Evolutionary conservation across 1,140 invertebrate species (phyloP).

Genomic region (Drosophila lowei): DNA sequence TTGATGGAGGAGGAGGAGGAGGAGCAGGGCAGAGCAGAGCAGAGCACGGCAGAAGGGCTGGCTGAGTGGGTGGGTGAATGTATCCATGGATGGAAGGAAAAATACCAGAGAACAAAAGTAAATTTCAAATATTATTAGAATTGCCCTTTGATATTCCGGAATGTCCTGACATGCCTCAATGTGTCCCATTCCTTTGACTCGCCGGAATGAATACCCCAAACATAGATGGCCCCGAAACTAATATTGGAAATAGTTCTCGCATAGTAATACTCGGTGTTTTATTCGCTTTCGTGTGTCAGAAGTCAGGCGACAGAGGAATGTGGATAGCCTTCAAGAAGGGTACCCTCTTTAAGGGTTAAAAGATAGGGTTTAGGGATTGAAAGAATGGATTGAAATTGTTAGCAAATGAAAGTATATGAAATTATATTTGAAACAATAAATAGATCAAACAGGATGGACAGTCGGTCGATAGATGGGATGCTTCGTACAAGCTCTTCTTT

Average conservation of each 20-base stretch:
- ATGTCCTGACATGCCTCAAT: conserved; percentile 33
- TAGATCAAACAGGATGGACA: no score
- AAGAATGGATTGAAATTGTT: no score
- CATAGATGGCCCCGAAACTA: conserved; percentile 41
- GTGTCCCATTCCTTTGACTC: conserved; percentile 27
- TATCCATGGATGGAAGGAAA: conserved; percentile 5
- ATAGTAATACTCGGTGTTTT: conserved; percentile 28
- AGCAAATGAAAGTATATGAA: no score
- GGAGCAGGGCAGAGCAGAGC: no score
- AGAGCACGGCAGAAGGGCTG: not conserved
- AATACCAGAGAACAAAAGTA: conserved; percentile 42
- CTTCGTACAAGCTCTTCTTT: no score
- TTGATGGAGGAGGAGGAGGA: not conserved
- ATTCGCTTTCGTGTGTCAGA: no score
- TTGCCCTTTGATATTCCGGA: conserved; percentile 53
- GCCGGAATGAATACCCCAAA: conserved; percentile 35
- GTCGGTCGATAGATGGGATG: no score
- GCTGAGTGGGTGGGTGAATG: conserved; percentile 29
- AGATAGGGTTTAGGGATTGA: no score
- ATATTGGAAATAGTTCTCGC: conserved; percentile 50
- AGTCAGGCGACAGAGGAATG: no score
- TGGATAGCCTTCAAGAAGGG: no score
- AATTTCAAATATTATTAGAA: conserved; percentile 60
- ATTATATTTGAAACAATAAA: no score
- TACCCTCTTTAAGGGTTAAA: no score